Evolutionary conservation across 1,140 invertebrate genomes (phyloP).

Genomic region (Leptestheria dahalacensis): DNA sequence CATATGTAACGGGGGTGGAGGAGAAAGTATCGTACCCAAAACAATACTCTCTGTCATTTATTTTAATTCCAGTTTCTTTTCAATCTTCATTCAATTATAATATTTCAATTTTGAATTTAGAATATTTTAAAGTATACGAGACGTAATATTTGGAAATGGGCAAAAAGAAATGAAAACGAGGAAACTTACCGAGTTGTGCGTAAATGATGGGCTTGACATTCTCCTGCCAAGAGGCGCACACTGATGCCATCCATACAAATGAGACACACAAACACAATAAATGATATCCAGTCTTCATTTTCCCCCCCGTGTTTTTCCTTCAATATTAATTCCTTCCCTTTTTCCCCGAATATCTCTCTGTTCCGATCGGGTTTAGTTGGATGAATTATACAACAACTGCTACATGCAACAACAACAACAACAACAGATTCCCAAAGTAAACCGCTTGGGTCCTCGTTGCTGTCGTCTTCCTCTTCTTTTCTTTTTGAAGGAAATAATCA

Average conservation of each 20-base stretch:
- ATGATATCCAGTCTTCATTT: background rate
- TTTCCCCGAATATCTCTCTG: no score
- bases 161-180: background rate
- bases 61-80: no score
- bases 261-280: background rate
- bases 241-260: background rate
- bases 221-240: background rate
- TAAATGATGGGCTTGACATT: background rate
- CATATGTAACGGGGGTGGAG: no score
- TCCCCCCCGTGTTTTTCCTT: background rate
- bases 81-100: no score
- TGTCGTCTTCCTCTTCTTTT: background rate
- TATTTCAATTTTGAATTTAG: no score
- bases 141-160: background rate
- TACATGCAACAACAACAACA: background rate
- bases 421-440: background rate
- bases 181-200: background rate
- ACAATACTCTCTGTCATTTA: no score
- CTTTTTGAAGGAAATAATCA: background rate
- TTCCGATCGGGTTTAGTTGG: no score
- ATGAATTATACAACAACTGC: no score
- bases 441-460: background rate
- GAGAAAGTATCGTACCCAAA: no score
- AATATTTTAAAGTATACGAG: background rate
- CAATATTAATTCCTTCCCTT: no score